Evolutionary conservation across 2,888 invertebrate genomes (phyloP).

Genomic region (Meteorus cinctellus): DNA sequence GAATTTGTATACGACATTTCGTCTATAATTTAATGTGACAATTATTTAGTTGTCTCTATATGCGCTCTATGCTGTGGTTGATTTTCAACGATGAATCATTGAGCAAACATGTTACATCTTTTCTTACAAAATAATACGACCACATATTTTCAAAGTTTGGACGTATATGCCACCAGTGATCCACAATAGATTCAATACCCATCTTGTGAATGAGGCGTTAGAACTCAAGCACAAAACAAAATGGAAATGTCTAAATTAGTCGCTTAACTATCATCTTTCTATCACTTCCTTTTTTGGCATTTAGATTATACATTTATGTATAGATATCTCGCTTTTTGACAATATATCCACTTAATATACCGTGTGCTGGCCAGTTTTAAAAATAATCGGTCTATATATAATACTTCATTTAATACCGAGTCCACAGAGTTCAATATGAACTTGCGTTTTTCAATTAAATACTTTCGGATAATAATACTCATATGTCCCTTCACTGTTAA

Average conservation of each 20-base stretch:
- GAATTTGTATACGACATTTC: not conserved
- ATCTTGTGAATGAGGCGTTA: slow-evolving; percentile 32
- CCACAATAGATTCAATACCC: slow-evolving; percentile 7
- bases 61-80: not conserved
- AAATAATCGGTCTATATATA: slow-evolving; percentile 24
- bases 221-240: slow-evolving; percentile 12
- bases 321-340: not conserved
- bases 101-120: slow-evolving; percentile 18
- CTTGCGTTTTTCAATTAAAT: slow-evolving; percentile 19
- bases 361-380: not conserved
- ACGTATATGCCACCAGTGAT: slow-evolving; percentile 33
- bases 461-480: not conserved
- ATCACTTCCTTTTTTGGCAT: slow-evolving; percentile 17
- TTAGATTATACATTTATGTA: not conserved
- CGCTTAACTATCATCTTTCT: not conserved
- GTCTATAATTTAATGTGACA: not conserved
- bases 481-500: not conserved
- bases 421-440: slow-evolving; percentile 43
- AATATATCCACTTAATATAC: not conserved
- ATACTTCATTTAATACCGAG: slow-evolving; percentile 28
- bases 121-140: not conserved
- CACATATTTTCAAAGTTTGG: slow-evolving; percentile 10
- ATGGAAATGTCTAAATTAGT: not conserved
- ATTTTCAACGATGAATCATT: slow-evolving; percentile 12
- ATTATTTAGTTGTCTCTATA: slow-evolving; percentile 21